These are phyloP conservation scores for Lordiphosa fenestrarum DNA, from an alignment of 2,888 invertebrate genomes.

Conservation along the genomic window DNA sequence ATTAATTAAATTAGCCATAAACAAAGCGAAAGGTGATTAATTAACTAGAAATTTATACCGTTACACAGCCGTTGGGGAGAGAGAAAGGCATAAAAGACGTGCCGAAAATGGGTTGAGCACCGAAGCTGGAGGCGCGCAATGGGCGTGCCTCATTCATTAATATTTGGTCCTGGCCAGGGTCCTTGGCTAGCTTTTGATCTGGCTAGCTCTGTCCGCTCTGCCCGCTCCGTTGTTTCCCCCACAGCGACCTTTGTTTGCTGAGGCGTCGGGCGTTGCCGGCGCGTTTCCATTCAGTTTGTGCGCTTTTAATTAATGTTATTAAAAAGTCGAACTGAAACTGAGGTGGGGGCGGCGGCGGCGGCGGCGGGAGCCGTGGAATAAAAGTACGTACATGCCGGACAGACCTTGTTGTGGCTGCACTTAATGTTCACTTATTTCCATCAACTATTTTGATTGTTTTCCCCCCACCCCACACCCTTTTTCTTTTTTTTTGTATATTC, in stretches of 20 bases:
- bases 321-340: conserved; percentile 41
- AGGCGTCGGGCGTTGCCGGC: conserved; percentile 9
- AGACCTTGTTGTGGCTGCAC: conserved; percentile 24
- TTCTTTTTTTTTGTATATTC: not conserved
- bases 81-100: conserved; percentile 42
- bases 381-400: too few species aligned
- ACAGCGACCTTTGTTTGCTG: conserved; percentile 44
- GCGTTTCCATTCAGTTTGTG: conserved; percentile 36
- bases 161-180: conserved; percentile 35
- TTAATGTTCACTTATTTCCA: not conserved
- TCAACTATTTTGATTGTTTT: conserved; percentile 19
- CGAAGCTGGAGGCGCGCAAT: conserved; percentile 8
- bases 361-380: not conserved
- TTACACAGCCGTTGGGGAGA: conserved; percentile 27
- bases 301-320: conserved; percentile 59
- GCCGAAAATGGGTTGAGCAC: conserved; percentile 9
- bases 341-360: too few species aligned
- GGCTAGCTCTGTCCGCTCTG: not conserved
- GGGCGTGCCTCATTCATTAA: conserved; percentile 46
- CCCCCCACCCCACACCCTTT: not conserved
- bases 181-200: conserved; percentile 29
- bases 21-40: conserved; percentile 63
- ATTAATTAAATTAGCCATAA: conserved; percentile 64
- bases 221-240: not conserved
- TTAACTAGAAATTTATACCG: conserved; percentile 62